Evolutionary conservation across 2,797 vertebrate species (phyloP).

Genomic region (Aphelocoma californica): DNA sequence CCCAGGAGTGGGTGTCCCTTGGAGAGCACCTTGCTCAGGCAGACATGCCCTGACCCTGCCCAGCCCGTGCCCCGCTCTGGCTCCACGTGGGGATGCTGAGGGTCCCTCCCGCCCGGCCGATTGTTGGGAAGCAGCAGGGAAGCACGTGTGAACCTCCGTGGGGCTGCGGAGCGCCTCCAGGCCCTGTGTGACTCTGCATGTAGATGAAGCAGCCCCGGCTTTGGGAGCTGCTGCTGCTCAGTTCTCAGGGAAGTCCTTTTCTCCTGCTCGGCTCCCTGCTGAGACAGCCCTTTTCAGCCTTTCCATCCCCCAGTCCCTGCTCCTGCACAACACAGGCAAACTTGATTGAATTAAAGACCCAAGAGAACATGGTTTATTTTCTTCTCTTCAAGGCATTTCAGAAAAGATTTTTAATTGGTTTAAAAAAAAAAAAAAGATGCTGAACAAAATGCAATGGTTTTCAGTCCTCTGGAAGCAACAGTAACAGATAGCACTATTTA

Average conservation of each 20-base stretch:
- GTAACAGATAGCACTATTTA: slow-evolving; percentile 62
- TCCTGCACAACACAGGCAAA: slow-evolving; percentile 75
- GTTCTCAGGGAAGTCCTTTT: slow-evolving; percentile 92
- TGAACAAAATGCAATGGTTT: slow-evolving; percentile 70
- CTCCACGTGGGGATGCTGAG: not conserved
- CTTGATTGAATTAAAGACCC: slow-evolving; percentile 75
- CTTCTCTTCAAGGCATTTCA: slow-evolving; percentile 72
- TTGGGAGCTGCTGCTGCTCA: slow-evolving; percentile 82
- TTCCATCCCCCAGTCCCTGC: slow-evolving; percentile 72
- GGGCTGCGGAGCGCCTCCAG: slow-evolving; percentile 77
- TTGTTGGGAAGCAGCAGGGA: slow-evolving; percentile 79
- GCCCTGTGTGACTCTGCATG: slow-evolving; percentile 93
- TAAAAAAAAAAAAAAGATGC: slow-evolving; percentile 56
- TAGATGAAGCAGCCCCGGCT: slow-evolving; percentile 92
- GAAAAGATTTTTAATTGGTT: slow-evolving; percentile 78
- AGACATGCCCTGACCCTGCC: slow-evolving; percentile 50
- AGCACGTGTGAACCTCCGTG: slow-evolving; percentile 74
- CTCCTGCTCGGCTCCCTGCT: slow-evolving; percentile 88
- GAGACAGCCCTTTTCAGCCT: slow-evolving; percentile 89
- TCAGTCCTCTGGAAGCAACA: slow-evolving; percentile 45
- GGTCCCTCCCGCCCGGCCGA: slow-evolving; percentile 59
- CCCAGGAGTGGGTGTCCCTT: not conserved
- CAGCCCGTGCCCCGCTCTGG: slow-evolving; percentile 60
- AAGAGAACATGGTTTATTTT: slow-evolving; percentile 76
- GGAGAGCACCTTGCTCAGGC: slow-evolving; percentile 45